A percentile compares a stretch with the other conserved stretches of the same genome.
These are phyloP conservation scores for Petromus typicus DNA, from an alignment of 2,113 vertebrate genomes.

Conservation along the genomic window DNA sequence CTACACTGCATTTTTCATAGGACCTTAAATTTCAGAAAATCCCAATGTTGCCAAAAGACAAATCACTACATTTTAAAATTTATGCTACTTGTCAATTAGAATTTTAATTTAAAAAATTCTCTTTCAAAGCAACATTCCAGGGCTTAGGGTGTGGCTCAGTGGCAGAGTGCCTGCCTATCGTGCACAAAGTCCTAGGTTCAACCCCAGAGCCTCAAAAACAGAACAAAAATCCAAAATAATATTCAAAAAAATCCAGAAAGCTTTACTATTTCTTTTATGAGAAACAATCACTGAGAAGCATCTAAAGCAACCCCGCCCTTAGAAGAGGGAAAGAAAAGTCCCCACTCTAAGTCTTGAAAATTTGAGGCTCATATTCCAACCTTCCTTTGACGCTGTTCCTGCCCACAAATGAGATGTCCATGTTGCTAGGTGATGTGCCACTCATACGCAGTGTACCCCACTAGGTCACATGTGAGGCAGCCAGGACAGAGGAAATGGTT, in stretches of 20 bases:
- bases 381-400: not conserved
- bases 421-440: not conserved
- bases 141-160: not conserved
- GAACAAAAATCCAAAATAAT: not conserved
- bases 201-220: not conserved
- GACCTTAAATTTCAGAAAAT: constrained; percentile 24
- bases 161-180: not conserved
- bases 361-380: not conserved
- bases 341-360: not conserved
- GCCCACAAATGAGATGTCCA: not conserved
- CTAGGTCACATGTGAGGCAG: not conserved
- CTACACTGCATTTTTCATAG: not conserved
- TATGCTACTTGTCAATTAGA: not conserved
- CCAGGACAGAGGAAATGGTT: not conserved
- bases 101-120: not conserved
- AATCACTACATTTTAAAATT: constrained; percentile 23
- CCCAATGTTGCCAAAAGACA: not conserved
- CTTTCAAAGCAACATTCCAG: not conserved
- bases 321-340: not conserved
- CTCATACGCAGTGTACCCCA: not conserved
- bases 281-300: not conserved
- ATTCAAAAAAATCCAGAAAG: not conserved
- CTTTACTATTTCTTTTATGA: not conserved
- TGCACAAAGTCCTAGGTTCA: not conserved
- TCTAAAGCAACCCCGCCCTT: not conserved